Base-by-base conservation (phyloP, 1,140 invertebrate genomes). In the Pogonognathellus flavescens region DNA sequence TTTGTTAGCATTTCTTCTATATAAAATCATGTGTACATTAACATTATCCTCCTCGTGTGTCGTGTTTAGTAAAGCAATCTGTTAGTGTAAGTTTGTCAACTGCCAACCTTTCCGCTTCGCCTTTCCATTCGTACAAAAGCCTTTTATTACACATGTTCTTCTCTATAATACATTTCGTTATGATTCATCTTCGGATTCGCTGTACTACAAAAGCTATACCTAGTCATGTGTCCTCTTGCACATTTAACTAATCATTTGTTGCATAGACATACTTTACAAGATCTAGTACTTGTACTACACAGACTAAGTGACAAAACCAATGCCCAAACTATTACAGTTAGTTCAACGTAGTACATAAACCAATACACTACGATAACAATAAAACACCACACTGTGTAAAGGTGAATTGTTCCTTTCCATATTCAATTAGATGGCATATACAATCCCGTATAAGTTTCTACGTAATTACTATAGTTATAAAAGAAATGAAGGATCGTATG, bases 241-340 rank as follows among this genome's bases (percentile, higher is more conserved):
- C 31, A 50, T 76, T 76, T 76, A 50, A 76, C 70, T 76, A 76
- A 76, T 76, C 41, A 76, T 10, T 31, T 76, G 70, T 76, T 31
- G 25, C 9, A 76, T 25, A 18, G 2, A 41, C 31, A 41, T 6
- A 41, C 31, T n/a, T n/a, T n/a, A n/a, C 31, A 41, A 1, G 31
- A 41, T 41, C 31, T 41, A 41, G 2, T 41, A 41, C 31, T 6
- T 41, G 31, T 41, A 3, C 31, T 41, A 41, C 31, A 41, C 31
- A 41, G 1, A 49, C 25, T 76, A 76, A 14, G 70, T 76, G 70
- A 76, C 70, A 76, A 49, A 70, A 76, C 25, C 0, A 76, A 76
- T 49, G 66, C 70, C 70, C 70, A 76, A 49, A 0, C 70, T 72
- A 41, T 41, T 41, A 41, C 70, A 41, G 70, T 76, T 49, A 72